Evolutionary conservation across 2,797 vertebrate genomes (phyloP).

Genomic region (Sparidentex hasta): DNA sequence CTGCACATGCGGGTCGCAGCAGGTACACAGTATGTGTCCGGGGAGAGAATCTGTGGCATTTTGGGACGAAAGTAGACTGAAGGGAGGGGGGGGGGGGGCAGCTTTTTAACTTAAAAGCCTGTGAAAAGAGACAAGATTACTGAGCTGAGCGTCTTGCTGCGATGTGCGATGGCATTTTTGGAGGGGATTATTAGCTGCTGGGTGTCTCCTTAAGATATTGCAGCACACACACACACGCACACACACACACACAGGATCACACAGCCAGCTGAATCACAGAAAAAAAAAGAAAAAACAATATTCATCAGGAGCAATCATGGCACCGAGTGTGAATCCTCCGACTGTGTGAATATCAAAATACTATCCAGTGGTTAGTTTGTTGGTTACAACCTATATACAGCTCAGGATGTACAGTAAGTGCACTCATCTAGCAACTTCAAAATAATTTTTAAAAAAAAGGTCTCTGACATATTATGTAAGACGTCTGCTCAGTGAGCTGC

Average conservation of each 20-base stretch:
- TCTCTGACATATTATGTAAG: conserved; percentile 40
- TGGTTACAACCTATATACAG: conserved; percentile 51
- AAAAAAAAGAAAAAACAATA: conserved; percentile 17
- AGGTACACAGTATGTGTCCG: conserved; percentile 38
- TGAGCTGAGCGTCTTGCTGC: conserved; percentile 38
- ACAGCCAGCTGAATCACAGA: conserved; percentile 36
- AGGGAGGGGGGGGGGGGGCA: conserved; percentile 11
- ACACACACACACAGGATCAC: conserved; percentile 1
- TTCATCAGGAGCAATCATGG: conserved; percentile 29
- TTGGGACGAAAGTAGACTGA: conserved; percentile 27
- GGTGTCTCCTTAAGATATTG: conserved; percentile 55
- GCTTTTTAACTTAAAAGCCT: conserved; percentile 33
- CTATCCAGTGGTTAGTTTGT: conserved; percentile 38
- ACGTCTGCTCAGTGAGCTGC: conserved; percentile 40
- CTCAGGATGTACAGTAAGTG: conserved; percentile 35
- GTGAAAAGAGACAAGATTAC: conserved; percentile 45
- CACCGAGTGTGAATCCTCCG: conserved; percentile 31
- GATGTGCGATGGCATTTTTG: conserved; percentile 35
- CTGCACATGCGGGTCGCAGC: conserved; percentile 60
- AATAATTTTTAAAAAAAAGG: background rate
- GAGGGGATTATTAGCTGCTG: conserved; percentile 42
- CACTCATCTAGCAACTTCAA: conserved; percentile 21
- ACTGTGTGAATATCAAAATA: conserved; percentile 29
- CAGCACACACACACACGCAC: conserved; percentile 19
- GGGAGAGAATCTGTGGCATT: conserved; percentile 45